phyloP scores from a whole-genome alignment of 2,797 vertebrate species.

The Anniella stebbinsi region DNA sequence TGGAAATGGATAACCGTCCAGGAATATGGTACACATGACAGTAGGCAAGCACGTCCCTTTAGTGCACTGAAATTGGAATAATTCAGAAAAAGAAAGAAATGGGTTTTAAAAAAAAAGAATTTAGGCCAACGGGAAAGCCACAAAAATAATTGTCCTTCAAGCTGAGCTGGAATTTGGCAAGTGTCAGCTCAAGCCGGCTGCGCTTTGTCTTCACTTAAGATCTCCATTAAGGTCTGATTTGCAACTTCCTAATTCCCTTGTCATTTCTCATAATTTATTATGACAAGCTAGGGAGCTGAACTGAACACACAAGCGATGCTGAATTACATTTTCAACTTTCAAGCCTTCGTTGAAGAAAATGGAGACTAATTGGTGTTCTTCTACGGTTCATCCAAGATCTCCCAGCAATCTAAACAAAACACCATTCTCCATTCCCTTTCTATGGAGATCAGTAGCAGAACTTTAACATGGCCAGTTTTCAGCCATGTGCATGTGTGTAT shows the following conservation, averaged over 20 bases:
- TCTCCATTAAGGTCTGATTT: constrained; percentile 49
- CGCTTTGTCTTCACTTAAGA: constrained; percentile 48
- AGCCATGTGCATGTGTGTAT: neutral
- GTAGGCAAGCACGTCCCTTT: neutral
- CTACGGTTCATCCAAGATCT: constrained; percentile 18
- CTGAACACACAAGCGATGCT: constrained; percentile 32
- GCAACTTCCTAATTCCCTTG: constrained; percentile 52
- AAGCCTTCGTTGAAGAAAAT: constrained; percentile 41
- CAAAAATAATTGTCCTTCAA: constrained; percentile 41
- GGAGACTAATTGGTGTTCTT: constrained; percentile 45
- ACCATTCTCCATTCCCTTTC: neutral
- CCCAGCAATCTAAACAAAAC: constrained; percentile 4
- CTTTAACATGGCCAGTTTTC: neutral
- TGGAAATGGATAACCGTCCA: neutral
- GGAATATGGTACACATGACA: neutral
- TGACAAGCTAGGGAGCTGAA: constrained; percentile 45
- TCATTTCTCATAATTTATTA: constrained; percentile 51
- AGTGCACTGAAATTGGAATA: neutral
- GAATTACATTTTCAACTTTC: constrained; percentile 37
- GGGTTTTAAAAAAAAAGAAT: neutral
- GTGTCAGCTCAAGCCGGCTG: constrained; percentile 24
- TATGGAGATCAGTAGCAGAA: constrained; percentile 14
- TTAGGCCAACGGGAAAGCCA: constrained; percentile 13
- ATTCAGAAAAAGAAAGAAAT: neutral
- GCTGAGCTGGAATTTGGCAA: constrained; percentile 44